Evolutionary conservation across 2,797 vertebrate species (phyloP).

Genomic region (Odontamblyopus rebecca): DNA sequence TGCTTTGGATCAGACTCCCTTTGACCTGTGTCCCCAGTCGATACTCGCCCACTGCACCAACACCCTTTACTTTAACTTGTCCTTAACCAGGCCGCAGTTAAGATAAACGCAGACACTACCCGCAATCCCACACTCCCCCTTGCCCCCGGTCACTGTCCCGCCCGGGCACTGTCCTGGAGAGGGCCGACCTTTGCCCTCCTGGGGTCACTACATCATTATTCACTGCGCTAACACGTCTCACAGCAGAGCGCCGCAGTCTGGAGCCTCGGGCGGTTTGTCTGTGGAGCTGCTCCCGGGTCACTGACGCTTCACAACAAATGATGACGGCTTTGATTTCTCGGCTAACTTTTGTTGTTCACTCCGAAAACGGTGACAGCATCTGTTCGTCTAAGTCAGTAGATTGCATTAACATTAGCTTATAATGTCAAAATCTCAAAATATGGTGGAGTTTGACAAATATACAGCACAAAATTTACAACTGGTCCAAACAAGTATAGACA

Average conservation of each 20-base stretch:
- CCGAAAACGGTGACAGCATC: not conserved
- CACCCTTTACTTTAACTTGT: conserved; percentile 59
- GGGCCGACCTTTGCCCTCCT: conserved; percentile 60
- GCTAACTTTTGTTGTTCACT: not conserved
- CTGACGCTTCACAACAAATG: not conserved
- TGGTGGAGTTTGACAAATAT: no score
- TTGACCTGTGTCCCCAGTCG: conserved; percentile 61
- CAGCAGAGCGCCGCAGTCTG: conserved; percentile 25
- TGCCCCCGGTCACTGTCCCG: conserved; percentile 45
- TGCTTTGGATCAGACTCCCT: conserved; percentile 57
- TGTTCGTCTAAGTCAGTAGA: not conserved
- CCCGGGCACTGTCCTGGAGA: conserved; percentile 45
- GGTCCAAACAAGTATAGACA: no score
- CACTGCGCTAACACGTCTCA: conserved; percentile 52
- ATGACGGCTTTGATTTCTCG: not conserved
- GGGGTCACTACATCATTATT: conserved; percentile 65
- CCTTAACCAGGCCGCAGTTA: conserved; percentile 56
- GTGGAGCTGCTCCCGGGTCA: conserved; percentile 6
- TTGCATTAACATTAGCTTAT: not conserved
- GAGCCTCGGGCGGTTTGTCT: conserved; percentile 24
- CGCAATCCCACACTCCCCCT: conserved; percentile 54
- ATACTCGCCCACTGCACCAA: conserved; percentile 48
- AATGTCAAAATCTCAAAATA: not conserved
- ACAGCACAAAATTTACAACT: no score
- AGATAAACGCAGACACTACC: conserved; percentile 37